These are phyloP conservation scores for Drosophila grimshawi DNA, from an alignment of 1,140 invertebrate species.

Conservation along the genomic window DNA sequence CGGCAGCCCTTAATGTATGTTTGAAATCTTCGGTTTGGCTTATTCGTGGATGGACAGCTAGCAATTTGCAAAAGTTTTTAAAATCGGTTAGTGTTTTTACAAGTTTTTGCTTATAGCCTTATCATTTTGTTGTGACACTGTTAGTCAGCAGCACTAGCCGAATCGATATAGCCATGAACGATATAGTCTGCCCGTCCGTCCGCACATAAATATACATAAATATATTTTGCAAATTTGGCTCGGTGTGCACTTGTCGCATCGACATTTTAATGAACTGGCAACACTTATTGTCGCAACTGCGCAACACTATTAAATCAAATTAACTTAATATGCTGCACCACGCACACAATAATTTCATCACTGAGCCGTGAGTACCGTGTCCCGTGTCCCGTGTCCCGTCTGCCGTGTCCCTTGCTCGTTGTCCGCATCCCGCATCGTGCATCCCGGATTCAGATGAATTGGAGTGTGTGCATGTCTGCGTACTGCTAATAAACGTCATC, in stretches of 20 bases:
- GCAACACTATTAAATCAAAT: slow-evolving; percentile 70
- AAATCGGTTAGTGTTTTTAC: background rate
- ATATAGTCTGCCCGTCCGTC: no score
- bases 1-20: slow-evolving; percentile 11
- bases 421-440: background rate
- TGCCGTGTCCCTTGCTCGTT: background rate
- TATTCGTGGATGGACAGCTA: background rate
- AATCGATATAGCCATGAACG: no score
- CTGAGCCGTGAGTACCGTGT: background rate
- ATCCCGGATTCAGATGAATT: background rate
- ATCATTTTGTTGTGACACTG: no score
- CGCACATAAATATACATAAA: no score
- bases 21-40: background rate
- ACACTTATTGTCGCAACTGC: slow-evolving; percentile 14
- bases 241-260: background rate
- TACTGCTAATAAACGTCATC: slow-evolving; percentile 79
- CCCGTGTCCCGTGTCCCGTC: no score
- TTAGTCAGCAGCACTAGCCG: no score
- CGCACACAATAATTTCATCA: slow-evolving; percentile 73
- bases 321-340: slow-evolving; percentile 74
- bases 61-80: background rate
- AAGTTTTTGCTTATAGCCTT: no score
- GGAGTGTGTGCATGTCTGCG: slow-evolving; percentile 63
- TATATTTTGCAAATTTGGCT: background rate
- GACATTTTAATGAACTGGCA: slow-evolving; percentile 13